Evolutionary conservation across 1,140 invertebrate species (phyloP).

Genomic region (Gonioctena quinquepunctata): DNA sequence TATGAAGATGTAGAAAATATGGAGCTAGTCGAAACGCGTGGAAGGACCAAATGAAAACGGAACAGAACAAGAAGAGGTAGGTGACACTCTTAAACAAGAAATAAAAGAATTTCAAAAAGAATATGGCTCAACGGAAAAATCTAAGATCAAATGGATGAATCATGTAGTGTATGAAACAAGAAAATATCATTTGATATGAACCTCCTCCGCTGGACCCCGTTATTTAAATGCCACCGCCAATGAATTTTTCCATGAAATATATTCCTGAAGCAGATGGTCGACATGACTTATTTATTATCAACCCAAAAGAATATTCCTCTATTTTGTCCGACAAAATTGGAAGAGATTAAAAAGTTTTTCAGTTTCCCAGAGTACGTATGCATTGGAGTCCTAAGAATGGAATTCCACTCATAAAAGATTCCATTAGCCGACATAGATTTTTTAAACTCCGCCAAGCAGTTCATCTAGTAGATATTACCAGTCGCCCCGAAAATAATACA

Average conservation of each 20-base stretch:
- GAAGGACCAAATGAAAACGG: not conserved
- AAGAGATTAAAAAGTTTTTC: conserved; percentile 24
- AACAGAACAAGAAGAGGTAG: not conserved
- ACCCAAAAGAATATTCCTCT: conserved; percentile 10
- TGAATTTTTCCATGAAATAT: conserved; percentile 13
- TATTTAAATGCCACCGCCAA: not conserved
- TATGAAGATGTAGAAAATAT: not conserved
- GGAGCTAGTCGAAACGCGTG: not conserved
- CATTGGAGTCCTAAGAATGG: conserved; percentile 23
- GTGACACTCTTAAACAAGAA: not conserved
- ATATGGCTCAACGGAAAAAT: conserved; percentile 7
- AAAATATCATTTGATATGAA: conserved; percentile 9
- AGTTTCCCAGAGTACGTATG: conserved; percentile 12
- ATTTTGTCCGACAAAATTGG: conserved; percentile 20
- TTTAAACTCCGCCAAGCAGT: conserved; percentile 13
- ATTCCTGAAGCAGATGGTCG: conserved; percentile 21
- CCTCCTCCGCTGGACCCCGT: not conserved
- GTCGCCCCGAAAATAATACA: conserved; percentile 4
- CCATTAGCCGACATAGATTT: conserved; percentile 23
- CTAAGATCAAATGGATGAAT: conserved; percentile 10
- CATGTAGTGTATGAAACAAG: conserved; percentile 7
- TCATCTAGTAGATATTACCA: conserved; percentile 18
- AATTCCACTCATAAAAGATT: conserved; percentile 9
- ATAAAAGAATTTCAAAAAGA: not conserved
- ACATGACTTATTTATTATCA: conserved; percentile 25